phyloP scores from a whole-genome alignment of 2,888 invertebrate species.

The Papilio gigon region DNA sequence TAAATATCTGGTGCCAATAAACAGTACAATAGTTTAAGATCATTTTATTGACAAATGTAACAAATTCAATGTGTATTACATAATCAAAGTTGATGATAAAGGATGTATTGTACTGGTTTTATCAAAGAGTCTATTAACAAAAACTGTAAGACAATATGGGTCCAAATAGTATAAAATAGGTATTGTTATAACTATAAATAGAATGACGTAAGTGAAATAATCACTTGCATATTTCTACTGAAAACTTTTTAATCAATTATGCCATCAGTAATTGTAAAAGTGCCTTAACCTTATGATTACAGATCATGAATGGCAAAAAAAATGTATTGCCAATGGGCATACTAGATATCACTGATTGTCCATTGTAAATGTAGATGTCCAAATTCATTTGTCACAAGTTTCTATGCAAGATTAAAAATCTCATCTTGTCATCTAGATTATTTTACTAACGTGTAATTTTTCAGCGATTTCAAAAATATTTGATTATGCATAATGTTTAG shows the following conservation, averaged over 20 bases:
- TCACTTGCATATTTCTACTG: neutral
- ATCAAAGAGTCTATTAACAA: neutral
- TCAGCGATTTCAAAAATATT: too few species aligned
- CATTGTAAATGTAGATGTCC: neutral
- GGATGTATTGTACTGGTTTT: slow-evolving; percentile 9
- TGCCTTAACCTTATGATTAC: too few species aligned
- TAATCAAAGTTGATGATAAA: slow-evolving; percentile 7
- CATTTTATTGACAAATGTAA: slow-evolving; percentile 38
- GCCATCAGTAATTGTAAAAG: too few species aligned
- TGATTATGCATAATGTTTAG: neutral
- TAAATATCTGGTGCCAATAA: slow-evolving; percentile 71
- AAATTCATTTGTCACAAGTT: neutral
- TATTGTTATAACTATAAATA: neutral
- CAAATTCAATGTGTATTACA: slow-evolving; percentile 17
- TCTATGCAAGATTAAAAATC: neutral
- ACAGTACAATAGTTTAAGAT: slow-evolving; percentile 49
- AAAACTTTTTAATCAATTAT: too few species aligned
- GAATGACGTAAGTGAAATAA: neutral
- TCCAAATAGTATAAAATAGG: neutral
- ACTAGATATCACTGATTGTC: too few species aligned
- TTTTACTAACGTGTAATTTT: neutral
- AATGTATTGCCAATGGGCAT: neutral
- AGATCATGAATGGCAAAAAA: too few species aligned
- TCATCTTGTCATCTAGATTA: neutral
- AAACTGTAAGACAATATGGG: neutral